Conservation (phyloP, 2,113 vertebrate species). For the Hystrix cristata region DNA sequence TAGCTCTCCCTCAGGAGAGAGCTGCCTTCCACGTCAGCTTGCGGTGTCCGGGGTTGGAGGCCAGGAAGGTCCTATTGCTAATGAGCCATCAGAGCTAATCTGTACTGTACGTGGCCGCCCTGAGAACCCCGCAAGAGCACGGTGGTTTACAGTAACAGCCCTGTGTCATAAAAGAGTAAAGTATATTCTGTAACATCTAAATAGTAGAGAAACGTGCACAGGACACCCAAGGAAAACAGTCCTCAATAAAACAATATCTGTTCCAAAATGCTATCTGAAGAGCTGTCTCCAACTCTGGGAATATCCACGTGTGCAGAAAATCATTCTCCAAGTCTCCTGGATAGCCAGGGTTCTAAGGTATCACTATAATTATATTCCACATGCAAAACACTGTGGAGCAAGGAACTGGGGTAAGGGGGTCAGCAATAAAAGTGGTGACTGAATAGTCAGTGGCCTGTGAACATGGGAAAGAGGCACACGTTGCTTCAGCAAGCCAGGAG, state of each 20-base stretch:
- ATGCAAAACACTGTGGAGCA: neutral
- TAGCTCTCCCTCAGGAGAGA: neutral
- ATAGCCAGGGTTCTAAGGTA: neutral
- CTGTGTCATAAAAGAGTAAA: neutral
- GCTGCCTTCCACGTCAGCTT: neutral
- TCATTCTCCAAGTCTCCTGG: neutral
- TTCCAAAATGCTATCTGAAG: constrained; percentile 12
- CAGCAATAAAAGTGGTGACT: neutral
- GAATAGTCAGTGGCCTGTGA: neutral
- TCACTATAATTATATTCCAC: neutral
- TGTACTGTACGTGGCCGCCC: neutral
- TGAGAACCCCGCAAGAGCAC: no score
- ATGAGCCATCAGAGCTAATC: neutral
- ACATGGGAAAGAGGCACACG: neutral
- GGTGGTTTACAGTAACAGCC: neutral
- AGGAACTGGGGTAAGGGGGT: neutral
- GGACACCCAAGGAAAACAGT: neutral
- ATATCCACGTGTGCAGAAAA: neutral
- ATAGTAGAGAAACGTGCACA: neutral
- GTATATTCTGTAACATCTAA: constrained; percentile 13
- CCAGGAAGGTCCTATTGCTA: neutral
- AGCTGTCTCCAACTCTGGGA: neutral
- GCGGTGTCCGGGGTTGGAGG: neutral
- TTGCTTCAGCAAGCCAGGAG: neutral
- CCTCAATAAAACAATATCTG: neutral